A percentile compares a stretch with the other conserved stretches of the same genome.
Conservation (phyloP, 1,140 invertebrate genomes). For the Littorina saxatilis region DNA sequence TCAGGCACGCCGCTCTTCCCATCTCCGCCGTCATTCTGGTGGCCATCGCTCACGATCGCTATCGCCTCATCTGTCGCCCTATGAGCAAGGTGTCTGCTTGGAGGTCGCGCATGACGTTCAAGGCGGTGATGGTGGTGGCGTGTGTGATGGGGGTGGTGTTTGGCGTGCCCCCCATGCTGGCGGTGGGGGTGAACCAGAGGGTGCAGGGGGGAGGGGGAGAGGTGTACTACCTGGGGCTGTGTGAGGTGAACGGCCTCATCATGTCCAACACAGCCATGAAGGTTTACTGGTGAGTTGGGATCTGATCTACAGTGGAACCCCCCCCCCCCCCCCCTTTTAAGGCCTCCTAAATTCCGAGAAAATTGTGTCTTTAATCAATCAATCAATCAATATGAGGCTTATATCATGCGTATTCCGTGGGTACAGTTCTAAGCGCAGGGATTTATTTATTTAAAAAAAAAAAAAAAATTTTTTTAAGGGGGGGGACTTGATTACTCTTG, state of each 20-base stretch:
- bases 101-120: slow-evolving; percentile 45
- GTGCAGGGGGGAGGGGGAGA: slow-evolving; percentile 12
- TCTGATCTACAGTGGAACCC: too few relatives aligned
- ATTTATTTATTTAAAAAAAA: neutral
- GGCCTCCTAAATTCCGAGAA: too few relatives aligned
- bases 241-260: slow-evolving; percentile 46
- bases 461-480: neutral
- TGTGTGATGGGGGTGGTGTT: slow-evolving; percentile 42
- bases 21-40: slow-evolving; percentile 59
- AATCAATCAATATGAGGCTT: too few relatives aligned
- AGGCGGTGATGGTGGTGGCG: slow-evolving; percentile 37
- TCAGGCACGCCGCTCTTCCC: slow-evolving; percentile 52
- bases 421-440: too few relatives aligned
- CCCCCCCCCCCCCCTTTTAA: too few relatives aligned
- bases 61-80: slow-evolving; percentile 53
- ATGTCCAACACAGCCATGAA: slow-evolving; percentile 41
- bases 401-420: too few relatives aligned
- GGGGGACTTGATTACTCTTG: neutral
- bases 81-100: slow-evolving; percentile 39
- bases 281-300: slow-evolving; percentile 52
- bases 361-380: too few relatives aligned
- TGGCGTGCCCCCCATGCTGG: slow-evolving; percentile 53
- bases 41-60: slow-evolving; percentile 63
- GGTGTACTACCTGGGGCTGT: slow-evolving; percentile 47
- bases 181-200: slow-evolving; percentile 51